phyloP scores from a whole-genome alignment of 2,113 vertebrate species.

The Alces alces region DNA sequence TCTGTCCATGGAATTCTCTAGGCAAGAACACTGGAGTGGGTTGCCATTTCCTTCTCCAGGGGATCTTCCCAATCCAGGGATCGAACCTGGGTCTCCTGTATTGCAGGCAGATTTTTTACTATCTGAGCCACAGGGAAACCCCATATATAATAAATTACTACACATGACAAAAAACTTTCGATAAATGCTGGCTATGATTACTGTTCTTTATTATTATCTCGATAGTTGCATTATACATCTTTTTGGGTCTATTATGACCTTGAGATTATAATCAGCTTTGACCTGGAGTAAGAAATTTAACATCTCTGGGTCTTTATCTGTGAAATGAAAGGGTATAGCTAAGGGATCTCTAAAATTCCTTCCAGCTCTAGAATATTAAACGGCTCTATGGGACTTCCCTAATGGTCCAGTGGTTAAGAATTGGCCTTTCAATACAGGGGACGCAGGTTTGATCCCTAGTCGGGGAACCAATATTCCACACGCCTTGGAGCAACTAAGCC shows the following conservation, averaged over 20 bases:
- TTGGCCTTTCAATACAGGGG: background rate
- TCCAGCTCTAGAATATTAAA: background rate
- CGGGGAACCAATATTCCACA: background rate
- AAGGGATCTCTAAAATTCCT: background rate
- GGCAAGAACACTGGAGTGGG: background rate
- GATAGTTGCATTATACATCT: background rate
- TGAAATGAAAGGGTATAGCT: background rate
- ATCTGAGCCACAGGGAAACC: background rate
- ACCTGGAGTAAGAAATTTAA: constrained; percentile 21
- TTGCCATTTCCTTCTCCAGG: background rate
- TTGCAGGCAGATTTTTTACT: background rate
- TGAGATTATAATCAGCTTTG: constrained; percentile 4
- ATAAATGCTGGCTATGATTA: background rate
- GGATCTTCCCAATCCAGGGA: background rate
- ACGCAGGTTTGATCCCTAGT: background rate
- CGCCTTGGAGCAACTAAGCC: background rate
- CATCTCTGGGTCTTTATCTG: background rate
- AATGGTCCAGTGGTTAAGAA: background rate
- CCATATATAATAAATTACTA: background rate
- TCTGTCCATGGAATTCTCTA: background rate
- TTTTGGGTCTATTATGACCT: background rate
- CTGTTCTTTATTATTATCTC: constrained; percentile 1
- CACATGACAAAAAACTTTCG: background rate
- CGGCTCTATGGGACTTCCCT: background rate
- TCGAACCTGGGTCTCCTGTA: background rate